These are phyloP conservation scores for Cataglyphis cursor DNA, from an alignment of 2,888 invertebrate genomes.

Conservation along the genomic window DNA sequence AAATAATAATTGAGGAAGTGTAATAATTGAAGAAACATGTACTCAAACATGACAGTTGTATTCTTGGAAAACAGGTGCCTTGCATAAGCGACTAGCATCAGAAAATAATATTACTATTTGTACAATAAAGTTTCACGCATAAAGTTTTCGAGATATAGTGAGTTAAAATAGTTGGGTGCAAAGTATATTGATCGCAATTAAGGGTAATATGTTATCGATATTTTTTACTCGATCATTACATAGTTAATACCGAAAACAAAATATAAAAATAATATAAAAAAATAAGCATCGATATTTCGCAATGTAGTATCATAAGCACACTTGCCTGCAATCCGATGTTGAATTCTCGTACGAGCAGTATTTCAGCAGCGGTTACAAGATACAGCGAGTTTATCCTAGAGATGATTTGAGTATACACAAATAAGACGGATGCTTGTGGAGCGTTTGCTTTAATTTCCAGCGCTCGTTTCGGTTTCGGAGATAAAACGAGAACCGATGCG, in stretches of 20 bases:
- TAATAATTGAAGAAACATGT: constrained; percentile 22
- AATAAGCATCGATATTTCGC: constrained; percentile 9
- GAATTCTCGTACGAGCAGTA: constrained; percentile 6
- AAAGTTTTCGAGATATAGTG: constrained; percentile 6
- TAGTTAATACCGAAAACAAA: constrained; percentile 1
- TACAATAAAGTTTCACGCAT: not conserved
- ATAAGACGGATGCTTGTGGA: constrained; percentile 23
- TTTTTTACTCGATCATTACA: not conserved
- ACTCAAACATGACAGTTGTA: not conserved
- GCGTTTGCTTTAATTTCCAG: constrained; percentile 48
- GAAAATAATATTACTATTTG: constrained; percentile 5
- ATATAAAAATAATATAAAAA: constrained; percentile 22
- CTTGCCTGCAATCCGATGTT: constrained; percentile 14
- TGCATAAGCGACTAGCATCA: not conserved
- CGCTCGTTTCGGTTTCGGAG: constrained; percentile 43
- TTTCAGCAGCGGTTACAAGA: not conserved
- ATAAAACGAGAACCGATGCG: constrained; percentile 32
- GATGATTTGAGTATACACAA: constrained; percentile 39
- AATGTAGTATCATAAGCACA: not conserved
- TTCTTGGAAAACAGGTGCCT: constrained; percentile 13
- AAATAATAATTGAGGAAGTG: constrained; percentile 4
- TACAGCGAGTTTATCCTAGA: not conserved
- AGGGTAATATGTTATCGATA: not conserved
- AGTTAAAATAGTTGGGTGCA: not conserved
- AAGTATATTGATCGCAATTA: not conserved